Percentiles rank a stretch among this genome's conserved stretches.
Conservation (phyloP, 2,888 invertebrate genomes). For the Athalia circularis region DNA sequence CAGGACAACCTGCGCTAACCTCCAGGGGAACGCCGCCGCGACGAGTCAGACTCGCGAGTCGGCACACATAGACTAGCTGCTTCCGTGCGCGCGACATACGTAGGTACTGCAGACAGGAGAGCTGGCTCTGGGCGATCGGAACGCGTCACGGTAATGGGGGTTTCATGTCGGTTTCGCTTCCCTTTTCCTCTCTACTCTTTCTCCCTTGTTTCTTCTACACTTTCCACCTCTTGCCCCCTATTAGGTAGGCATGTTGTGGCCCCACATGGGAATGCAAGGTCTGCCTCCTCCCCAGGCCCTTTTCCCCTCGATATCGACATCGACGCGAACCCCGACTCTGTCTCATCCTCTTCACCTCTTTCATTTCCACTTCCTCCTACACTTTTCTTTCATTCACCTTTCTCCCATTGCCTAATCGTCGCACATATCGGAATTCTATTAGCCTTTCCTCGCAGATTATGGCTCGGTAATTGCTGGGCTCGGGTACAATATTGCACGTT, state of each 20-base stretch:
- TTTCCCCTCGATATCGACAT: not conserved
- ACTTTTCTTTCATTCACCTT: conserved; percentile 6
- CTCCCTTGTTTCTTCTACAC: too few species aligned
- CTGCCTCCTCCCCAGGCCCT: conserved; percentile 31
- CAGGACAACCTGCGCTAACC: not conserved
- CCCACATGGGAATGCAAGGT: conserved; percentile 41
- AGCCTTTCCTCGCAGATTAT: conserved; percentile 61
- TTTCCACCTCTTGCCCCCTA: not conserved
- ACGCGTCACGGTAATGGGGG: conserved; percentile 37
- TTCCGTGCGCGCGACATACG: too few species aligned
- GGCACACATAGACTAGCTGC: too few species aligned
- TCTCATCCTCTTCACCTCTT: too few species aligned
- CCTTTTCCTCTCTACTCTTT: not conserved
- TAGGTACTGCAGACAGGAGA: conserved; percentile 14
- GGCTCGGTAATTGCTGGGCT: conserved; percentile 65
- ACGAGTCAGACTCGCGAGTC: conserved; percentile 6
- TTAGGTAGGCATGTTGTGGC: not conserved
- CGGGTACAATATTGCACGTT: conserved; percentile 60
- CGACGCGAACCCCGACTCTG: too few species aligned
- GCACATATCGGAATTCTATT: conserved; percentile 69
- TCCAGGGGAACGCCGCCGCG: not conserved
- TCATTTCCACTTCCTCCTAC: too few species aligned
- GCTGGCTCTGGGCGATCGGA: conserved; percentile 33
- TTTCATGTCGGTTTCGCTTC: conserved; percentile 20
- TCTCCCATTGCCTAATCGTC: conserved; percentile 63